Base-by-base conservation (phyloP, 2,888 invertebrate genomes). In the Pomacea canaliculata region DNA sequence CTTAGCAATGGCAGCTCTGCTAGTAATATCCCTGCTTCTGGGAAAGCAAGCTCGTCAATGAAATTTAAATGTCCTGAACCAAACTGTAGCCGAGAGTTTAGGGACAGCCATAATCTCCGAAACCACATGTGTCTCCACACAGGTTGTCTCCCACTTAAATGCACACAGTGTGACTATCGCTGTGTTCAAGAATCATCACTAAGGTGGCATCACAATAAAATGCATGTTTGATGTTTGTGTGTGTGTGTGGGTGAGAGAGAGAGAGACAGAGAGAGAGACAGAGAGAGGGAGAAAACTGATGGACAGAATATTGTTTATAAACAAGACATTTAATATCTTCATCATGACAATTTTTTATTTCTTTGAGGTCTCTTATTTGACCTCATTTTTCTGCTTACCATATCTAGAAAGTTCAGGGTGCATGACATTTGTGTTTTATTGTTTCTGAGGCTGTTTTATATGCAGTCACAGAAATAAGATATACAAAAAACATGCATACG, bases 101-200 rank as follows among this genome's bases (percentile, higher is more conserved):
- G 82, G 23, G 81, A 82, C 65, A 77, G 76, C 27, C 78, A 74
- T 76, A 82, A 82, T 68, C 59, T 82, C 19, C 79, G 73, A 37
- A 77, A 60, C 62, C 83, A 83, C 68, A 65, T 71, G 56, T 72
- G 76, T 59, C n/a, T 73, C 16, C 83, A 83, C 62, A 78, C 77
- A 19, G 81, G 79, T 63, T 60, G 65, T 9, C 80, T 77, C 69
- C 70, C 71, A 5, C 10, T 76, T 13, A 67, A 69, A n/a, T 83
- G 83, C 78, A 76, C 71, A 5, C 68, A 73, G 13, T 83, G 83
- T 69, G 70, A 76, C 27, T 83, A 73, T 71, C 69, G 23, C 8
- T 78, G 78, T 76, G 76, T 82, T 19, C 83, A 83, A 65, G 77
- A 80, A 70, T 63, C 74, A 9, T 79, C 82, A 10, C 37, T 83